These are phyloP conservation scores for Hippocampus abdominalis DNA, from an alignment of 2,113 vertebrate genomes.

Conservation along the genomic window DNA sequence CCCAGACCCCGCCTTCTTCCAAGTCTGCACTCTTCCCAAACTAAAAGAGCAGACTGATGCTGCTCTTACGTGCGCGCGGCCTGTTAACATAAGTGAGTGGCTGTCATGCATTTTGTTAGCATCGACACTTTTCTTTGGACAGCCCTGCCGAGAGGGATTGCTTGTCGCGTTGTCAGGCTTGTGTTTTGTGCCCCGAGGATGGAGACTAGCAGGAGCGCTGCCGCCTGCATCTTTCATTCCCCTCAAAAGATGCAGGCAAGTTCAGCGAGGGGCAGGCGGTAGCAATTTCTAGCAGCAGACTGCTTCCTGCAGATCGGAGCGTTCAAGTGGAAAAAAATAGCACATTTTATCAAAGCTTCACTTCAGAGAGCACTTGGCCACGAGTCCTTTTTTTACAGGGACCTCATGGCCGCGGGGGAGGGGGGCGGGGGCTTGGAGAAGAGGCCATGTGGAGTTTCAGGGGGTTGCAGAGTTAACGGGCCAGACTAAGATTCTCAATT, in stretches of 20 bases:
- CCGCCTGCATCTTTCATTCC: conserved; percentile 42
- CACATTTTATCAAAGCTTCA: conserved; percentile 52
- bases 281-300: conserved; percentile 25
- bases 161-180: conserved; percentile 59
- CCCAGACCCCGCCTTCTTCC: conserved; percentile 3
- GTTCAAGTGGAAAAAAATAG: conserved; percentile 44
- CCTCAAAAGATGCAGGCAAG: conserved; percentile 23
- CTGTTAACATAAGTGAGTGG: conserved; percentile 67
- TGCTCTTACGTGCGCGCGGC: conserved; percentile 28
- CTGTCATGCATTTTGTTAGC: conserved; percentile 70
- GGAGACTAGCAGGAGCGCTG: conserved; percentile 34
- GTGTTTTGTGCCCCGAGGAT: conserved; percentile 39
- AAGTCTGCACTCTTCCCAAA: conserved; percentile 56
- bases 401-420: conserved; percentile 22
- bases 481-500: background rate
- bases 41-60: conserved; percentile 40
- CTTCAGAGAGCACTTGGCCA: conserved; percentile 48
- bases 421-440: conserved; percentile 7
- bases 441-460: conserved; percentile 34
- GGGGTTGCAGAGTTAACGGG: conserved; percentile 36
- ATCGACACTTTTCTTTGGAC: conserved; percentile 65
- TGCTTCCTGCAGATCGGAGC: conserved; percentile 48
- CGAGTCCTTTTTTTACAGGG: conserved; percentile 43
- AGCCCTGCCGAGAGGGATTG: conserved; percentile 56
- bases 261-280: background rate